Percentiles rank a stretch among this genome's conserved stretches.
phyloP scores from a whole-genome alignment of 2,888 invertebrate genomes.

The Aspidapion aeneum region DNA sequence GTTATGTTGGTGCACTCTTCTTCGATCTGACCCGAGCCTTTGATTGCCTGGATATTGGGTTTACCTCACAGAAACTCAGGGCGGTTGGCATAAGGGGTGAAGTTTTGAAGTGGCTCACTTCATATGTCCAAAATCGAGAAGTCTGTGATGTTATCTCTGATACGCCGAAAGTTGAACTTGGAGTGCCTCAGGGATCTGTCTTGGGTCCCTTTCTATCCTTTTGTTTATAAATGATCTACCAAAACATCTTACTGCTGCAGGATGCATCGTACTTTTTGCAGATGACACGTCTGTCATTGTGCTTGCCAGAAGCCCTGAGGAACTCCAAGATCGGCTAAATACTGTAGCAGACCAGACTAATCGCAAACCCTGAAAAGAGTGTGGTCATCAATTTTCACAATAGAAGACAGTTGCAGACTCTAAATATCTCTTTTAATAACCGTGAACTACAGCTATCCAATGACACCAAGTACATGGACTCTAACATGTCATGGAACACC shows the following conservation, averaged over 20 bases:
- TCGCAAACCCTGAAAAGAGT: background rate
- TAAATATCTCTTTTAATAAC: background rate
- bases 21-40: too few species aligned
- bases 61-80: too few species aligned
- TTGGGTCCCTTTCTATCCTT: background rate
- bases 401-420: background rate
- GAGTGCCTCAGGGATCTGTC: background rate
- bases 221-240: background rate
- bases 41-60: too few species aligned
- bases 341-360: background rate
- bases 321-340: background rate
- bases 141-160: background rate
- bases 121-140: background rate
- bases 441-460: background rate
- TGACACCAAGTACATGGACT: background rate
- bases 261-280: background rate
- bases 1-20: too few species aligned
- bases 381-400: background rate
- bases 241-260: background rate
- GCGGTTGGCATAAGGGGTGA: too few species aligned
- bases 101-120: too few species aligned
- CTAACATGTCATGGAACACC: background rate
- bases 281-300: background rate
- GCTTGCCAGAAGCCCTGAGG: background rate
- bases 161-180: background rate